Evolutionary conservation across 2,797 vertebrate genomes (phyloP).

Genomic region (Siniperca obscura): DNA sequence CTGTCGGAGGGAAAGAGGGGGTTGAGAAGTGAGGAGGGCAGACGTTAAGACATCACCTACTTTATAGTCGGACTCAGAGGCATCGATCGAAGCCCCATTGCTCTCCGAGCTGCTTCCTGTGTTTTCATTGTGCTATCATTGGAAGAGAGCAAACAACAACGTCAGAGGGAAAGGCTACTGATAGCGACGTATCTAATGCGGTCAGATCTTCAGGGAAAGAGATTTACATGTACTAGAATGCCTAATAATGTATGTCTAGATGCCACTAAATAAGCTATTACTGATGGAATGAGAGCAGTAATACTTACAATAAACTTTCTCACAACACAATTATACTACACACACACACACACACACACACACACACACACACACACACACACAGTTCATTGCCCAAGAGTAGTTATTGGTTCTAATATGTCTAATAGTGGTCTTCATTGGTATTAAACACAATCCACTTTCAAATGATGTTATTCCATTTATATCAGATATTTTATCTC

Average conservation of each 20-base stretch:
- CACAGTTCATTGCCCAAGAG: background rate
- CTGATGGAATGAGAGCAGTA: constrained; percentile 21
- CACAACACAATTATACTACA: background rate
- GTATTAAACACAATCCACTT: background rate
- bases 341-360: background rate
- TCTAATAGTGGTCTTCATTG: background rate
- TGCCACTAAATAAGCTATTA: constrained; percentile 34
- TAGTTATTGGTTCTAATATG: background rate
- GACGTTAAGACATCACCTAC: constrained; percentile 75
- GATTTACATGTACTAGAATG: constrained; percentile 52
- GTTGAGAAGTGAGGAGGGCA: constrained; percentile 64
- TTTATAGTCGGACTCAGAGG: constrained; percentile 59
- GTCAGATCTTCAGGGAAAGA: constrained; percentile 50
- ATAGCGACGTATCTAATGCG: constrained; percentile 68
- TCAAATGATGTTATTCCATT: background rate
- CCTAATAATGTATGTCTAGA: constrained; percentile 45
- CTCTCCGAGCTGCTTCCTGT: constrained; percentile 79
- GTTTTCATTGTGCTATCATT: constrained; percentile 82
- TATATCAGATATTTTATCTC: background rate
- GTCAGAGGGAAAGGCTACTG: constrained; percentile 67
- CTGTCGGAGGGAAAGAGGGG: constrained; percentile 58
- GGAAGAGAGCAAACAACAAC: constrained; percentile 77
- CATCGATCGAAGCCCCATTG: constrained; percentile 74
- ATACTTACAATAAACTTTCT: constrained; percentile 14
- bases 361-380: background rate